phyloP scores from a whole-genome alignment of 2,113 vertebrate species.

The Promerops cafer region DNA sequence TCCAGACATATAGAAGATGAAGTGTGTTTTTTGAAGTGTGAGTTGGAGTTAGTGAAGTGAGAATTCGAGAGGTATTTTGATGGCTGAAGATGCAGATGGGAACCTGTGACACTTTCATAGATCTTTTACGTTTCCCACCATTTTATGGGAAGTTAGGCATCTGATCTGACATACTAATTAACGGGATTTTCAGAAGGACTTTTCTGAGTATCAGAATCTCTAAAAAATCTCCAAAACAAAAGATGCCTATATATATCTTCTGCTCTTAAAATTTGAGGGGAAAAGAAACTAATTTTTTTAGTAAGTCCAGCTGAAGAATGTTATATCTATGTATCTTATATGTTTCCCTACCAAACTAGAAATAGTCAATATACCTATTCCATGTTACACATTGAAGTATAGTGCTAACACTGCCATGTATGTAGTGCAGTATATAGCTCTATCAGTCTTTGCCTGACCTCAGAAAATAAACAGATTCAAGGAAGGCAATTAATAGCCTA shows the following conservation, averaged over 20 bases:
- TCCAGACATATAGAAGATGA: background rate
- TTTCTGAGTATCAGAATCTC: background rate
- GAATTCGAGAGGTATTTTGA: background rate
- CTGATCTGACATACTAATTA: background rate
- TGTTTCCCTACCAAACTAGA: background rate
- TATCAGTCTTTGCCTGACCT: background rate
- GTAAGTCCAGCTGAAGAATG: background rate
- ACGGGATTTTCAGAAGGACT: background rate
- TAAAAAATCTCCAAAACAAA: background rate
- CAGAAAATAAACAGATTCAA: background rate
- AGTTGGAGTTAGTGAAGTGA: background rate
- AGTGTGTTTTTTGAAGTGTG: background rate
- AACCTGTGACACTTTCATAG: background rate
- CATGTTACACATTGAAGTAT: background rate
- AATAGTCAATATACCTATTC: background rate
- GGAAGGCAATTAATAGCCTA: constrained; percentile 1
- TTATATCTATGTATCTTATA: background rate
- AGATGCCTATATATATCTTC: background rate
- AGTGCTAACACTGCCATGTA: background rate
- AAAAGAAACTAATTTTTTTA: background rate
- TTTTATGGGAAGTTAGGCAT: background rate
- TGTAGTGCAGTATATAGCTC: background rate
- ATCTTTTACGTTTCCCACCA: background rate
- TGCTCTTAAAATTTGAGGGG: background rate
- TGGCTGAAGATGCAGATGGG: background rate